phyloP scores from a whole-genome alignment of 2,113 vertebrate species.

The Periophthalmodon schlosseri region DNA sequence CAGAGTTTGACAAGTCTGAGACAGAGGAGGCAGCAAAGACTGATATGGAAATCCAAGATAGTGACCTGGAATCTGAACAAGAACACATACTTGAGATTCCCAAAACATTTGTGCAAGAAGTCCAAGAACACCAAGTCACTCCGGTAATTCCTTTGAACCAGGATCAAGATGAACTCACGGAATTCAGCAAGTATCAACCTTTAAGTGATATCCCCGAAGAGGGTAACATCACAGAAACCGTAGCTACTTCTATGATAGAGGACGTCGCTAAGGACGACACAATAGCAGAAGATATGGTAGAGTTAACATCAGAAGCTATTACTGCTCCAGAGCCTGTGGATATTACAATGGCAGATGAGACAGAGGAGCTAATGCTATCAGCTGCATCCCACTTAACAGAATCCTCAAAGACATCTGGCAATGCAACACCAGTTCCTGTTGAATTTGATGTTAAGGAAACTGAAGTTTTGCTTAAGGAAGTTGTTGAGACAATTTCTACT shows the following conservation, averaged over 20 bases:
- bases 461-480: slow-evolving; percentile 78
- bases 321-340: slow-evolving; percentile 82
- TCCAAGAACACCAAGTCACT: slow-evolving; percentile 10
- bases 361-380: slow-evolving; percentile 85
- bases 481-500: slow-evolving; percentile 76
- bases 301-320: slow-evolving; percentile 82
- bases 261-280: slow-evolving; percentile 71
- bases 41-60: slow-evolving; percentile 31
- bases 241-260: slow-evolving; percentile 58
- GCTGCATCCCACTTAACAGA: slow-evolving; percentile 86
- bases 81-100: slow-evolving; percentile 7
- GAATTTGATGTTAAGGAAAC: slow-evolving; percentile 70
- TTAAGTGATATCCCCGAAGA: slow-evolving; percentile 79
- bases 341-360: slow-evolving; percentile 78
- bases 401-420: slow-evolving; percentile 85
- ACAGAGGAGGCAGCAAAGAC: slow-evolving; percentile 41
- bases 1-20: slow-evolving; percentile 86
- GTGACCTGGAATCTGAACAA: slow-evolving; percentile 29
- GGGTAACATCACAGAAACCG: slow-evolving; percentile 69
- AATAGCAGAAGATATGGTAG: slow-evolving; percentile 75
- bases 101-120: slow-evolving; percentile 11
- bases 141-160: slow-evolving; percentile 53
- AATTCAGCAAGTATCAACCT: slow-evolving; percentile 70
- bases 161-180: slow-evolving; percentile 60
- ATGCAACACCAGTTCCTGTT: slow-evolving; percentile 83